Evolutionary conservation across 2,888 invertebrate genomes (phyloP), one percentile per base, ranked within the genome.

Genomic region (Trichogramma evanescens): DNA sequence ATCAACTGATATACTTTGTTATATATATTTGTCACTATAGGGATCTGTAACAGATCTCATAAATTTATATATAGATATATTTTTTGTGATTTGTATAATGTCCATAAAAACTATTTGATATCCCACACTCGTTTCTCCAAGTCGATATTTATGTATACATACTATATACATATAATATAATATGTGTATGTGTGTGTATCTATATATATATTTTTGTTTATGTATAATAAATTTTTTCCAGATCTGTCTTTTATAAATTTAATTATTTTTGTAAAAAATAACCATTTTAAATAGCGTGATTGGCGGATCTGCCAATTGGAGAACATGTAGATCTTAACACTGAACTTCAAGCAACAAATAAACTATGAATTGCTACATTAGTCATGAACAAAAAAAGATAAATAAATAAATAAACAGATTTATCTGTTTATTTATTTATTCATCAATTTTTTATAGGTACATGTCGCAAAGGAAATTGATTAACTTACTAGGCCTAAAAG

Each of bases 401-500:
- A 26, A 26, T 26, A 26, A 26, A 26, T 26, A 26, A 13, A 13
- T 13, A 13, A 13, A 13, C 2, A 13, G 26, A 26, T 64, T 44
- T 63, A 65, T 63, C 63, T 57, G 26, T 48, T 42, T 59, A 55
- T 55, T 4, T 56, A 59, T 65, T 54, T 63, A 59, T 66, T 64
- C 65, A 57, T 63, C 63, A 55, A 61, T 64, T 58, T 66, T 26
- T 26, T 1, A 26, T 26, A 26, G 26, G 26, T 26, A 26, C 26
- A 26, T 26, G 26, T 26, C 26, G 26, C 26, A 26, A 26, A 26
- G 26, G 26, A 69, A 67, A 68, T 70, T 68, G 67, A 68, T 70
- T 61, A 65, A 72, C 67, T 70, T 73, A 65, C 73, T 77, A 77
- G 76, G 77, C 77, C 77, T 77, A 77, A 75, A 65, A 69, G 74